A percentile compares a stretch with the other conserved stretches of the same genome.
These are phyloP conservation scores for Acronicta psi DNA, from an alignment of 2,888 invertebrate species.

Conservation along the genomic window DNA sequence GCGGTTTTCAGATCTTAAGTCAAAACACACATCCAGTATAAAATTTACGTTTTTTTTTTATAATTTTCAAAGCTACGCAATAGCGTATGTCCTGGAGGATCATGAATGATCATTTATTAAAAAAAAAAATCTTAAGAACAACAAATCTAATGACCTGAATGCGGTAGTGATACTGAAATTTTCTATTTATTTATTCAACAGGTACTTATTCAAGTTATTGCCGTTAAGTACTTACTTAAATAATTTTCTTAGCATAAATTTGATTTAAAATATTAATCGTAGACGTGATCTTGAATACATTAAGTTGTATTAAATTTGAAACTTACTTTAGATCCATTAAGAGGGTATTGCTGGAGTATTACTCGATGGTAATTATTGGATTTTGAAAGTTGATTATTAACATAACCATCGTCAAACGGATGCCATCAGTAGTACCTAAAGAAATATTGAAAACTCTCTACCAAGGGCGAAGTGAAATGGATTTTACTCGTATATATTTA, in stretches of 20 bases:
- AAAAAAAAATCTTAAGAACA: too few species aligned
- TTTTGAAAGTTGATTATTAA: background rate
- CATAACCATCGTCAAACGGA: background rate
- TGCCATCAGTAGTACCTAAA: too few species aligned
- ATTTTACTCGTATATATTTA: background rate
- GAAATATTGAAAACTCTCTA: background rate
- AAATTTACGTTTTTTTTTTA: too few species aligned
- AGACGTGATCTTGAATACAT: slow-evolving; percentile 34
- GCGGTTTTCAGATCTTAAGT: too few species aligned
- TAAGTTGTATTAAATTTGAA: slow-evolving; percentile 16
- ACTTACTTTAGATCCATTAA: slow-evolving; percentile 16
- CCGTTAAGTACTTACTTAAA: too few species aligned
- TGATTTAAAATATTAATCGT: slow-evolving; percentile 25
- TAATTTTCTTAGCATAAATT: slow-evolving; percentile 23
- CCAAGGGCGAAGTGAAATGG: too few species aligned
- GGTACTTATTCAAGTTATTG: slow-evolving; percentile 4
- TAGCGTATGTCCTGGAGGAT: too few species aligned
- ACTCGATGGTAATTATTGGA: background rate
- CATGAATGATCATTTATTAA: too few species aligned
- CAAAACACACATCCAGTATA: too few species aligned
- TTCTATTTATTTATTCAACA: background rate
- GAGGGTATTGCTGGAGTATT: slow-evolving; percentile 19
- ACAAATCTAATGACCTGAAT: too few species aligned
- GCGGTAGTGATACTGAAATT: too few species aligned
- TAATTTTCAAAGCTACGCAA: too few species aligned